phyloP scores from a whole-genome alignment of 2,113 vertebrate species.

The Eptatretus burgeri region DNA sequence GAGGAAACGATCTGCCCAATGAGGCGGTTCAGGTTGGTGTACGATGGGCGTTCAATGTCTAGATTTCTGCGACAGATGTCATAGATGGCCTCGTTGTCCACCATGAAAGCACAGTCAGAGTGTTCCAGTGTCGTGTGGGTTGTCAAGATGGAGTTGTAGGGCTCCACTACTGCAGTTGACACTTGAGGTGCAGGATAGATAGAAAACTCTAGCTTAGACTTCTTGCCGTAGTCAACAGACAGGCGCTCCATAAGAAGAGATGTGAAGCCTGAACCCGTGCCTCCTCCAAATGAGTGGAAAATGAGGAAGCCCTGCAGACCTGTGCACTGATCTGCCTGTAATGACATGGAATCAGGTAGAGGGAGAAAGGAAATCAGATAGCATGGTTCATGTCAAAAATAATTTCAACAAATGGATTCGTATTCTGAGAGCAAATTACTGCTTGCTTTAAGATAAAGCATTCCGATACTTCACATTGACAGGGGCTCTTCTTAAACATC shows the following conservation, averaged over 20 bases:
- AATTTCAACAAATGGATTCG: no score
- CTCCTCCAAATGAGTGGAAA: constrained; percentile 9
- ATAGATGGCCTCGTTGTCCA: constrained; percentile 15
- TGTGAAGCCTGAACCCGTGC: constrained; percentile 14
- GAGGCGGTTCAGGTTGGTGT: constrained; percentile 19
- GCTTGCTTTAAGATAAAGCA: no score
- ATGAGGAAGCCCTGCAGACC: constrained; percentile 8
- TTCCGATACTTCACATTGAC: no score
- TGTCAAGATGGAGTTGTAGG: constrained; percentile 15
- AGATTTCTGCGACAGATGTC: constrained; percentile 18
- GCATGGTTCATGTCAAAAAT: no score
- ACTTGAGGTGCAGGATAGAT: constrained; percentile 13
- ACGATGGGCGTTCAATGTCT: constrained; percentile 17
- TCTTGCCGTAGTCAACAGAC: constrained; percentile 18
- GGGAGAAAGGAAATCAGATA: no score
- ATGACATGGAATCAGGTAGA: no score
- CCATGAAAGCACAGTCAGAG: constrained; percentile 16
- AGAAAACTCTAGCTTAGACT: constrained; percentile 15
- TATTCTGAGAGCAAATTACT: no score
- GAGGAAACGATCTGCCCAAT: constrained; percentile 19
- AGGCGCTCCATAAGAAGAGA: constrained; percentile 18
- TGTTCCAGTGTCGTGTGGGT: constrained; percentile 15
- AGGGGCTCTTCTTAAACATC: no score
- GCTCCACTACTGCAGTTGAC: constrained; percentile 15
- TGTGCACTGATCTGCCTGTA: constrained; percentile 8